These are phyloP conservation scores for Chionodraco myersi DNA, from an alignment of 2,113 vertebrate genomes.

Conservation along the genomic window DNA sequence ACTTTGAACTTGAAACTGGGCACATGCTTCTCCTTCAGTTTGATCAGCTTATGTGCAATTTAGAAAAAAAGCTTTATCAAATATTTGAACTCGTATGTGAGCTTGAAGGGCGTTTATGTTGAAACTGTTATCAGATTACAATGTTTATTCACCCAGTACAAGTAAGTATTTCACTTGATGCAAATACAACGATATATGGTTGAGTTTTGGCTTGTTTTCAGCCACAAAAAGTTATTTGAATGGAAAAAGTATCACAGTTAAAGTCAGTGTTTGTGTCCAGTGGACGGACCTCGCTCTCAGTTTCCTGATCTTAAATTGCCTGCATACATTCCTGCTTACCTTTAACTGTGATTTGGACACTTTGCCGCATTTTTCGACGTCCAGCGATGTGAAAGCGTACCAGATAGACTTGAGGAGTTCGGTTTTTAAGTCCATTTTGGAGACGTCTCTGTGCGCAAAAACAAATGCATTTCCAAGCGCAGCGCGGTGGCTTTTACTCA, in stretches of 20 bases:
- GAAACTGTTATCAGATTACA: not conserved
- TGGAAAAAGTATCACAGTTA: not conserved
- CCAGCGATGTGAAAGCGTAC: slow-evolving; percentile 86
- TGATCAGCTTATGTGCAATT: not conserved
- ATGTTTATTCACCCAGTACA: not conserved
- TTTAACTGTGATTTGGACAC: slow-evolving; percentile 86
- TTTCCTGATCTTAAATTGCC: slow-evolving; percentile 39
- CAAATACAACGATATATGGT: not conserved
- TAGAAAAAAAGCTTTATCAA: not conserved
- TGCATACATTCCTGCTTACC: slow-evolving; percentile 59
- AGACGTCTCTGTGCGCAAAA: slow-evolving; percentile 34
- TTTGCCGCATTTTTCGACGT: slow-evolving; percentile 83
- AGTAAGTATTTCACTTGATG: not conserved
- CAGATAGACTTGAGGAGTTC: slow-evolving; percentile 85
- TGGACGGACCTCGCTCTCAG: slow-evolving; percentile 3
- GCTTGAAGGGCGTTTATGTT: not conserved
- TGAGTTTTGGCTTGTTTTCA: not conserved
- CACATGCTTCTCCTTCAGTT: not conserved
- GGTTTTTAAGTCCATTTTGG: slow-evolving; percentile 79
- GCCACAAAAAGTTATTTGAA: not conserved
- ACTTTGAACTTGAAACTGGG: slow-evolving; percentile 45
- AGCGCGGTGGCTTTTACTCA: slow-evolving; percentile 61
- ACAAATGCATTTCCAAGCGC: slow-evolving; percentile 60
- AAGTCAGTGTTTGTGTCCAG: not conserved
- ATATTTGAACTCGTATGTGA: slow-evolving; percentile 15